These are phyloP conservation scores for Orussus abietinus DNA, from an alignment of 1,140 invertebrate species.

Conservation along the genomic window DNA sequence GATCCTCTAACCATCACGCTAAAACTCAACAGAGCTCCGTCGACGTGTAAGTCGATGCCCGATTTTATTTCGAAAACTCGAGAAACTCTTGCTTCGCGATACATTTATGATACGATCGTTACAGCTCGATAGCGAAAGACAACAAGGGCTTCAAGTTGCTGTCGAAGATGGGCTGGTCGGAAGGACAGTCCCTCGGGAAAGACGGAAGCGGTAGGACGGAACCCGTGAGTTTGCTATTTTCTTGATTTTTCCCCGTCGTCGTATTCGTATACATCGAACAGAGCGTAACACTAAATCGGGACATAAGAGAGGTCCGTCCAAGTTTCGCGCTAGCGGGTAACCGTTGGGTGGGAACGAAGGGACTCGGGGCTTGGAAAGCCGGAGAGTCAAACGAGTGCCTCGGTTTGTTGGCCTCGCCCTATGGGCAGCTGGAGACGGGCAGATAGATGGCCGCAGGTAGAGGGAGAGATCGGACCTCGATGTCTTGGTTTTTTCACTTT, in stretches of 20 bases:
- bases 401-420: too few relatives aligned
- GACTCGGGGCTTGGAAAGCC: too few relatives aligned
- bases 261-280: too few relatives aligned
- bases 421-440: too few relatives aligned
- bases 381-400: too few relatives aligned
- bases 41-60: constrained; percentile 60
- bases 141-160: constrained; percentile 89
- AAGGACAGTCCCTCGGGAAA: constrained; percentile 81
- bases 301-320: too few relatives aligned
- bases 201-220: constrained; percentile 66
- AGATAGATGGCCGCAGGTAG: too few relatives aligned
- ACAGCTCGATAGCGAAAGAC: constrained; percentile 68
- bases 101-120: constrained; percentile 16
- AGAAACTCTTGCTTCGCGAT: constrained; percentile 6
- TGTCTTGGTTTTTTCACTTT: constrained; percentile 11
- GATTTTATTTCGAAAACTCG: constrained; percentile 6
- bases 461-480: too few relatives aligned
- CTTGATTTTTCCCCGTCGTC: too few relatives aligned
- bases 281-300: too few relatives aligned
- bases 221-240: constrained; percentile 65
- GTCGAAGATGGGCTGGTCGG: constrained; percentile 89
- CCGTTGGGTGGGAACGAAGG: too few relatives aligned
- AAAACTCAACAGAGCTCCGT: constrained; percentile 79
- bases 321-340: too few relatives aligned
- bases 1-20: constrained; percentile 76